Percentiles rank a stretch among this genome's conserved stretches.
Evolutionary conservation across 2,888 invertebrate genomes (phyloP).

Genomic region (Agriopis leucophaearia): DNA sequence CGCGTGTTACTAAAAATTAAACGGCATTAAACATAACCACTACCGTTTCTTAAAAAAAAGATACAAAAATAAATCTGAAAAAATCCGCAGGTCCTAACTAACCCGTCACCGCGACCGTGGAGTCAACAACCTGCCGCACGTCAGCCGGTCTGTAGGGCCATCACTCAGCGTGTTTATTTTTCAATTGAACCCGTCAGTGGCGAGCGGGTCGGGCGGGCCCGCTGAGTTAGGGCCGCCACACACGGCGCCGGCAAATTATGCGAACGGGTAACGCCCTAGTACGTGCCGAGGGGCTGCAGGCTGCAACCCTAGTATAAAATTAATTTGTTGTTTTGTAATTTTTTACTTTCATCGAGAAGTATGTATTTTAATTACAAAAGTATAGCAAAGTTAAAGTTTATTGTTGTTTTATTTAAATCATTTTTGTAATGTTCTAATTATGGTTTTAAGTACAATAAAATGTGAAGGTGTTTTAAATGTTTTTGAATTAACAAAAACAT

Average conservation of each 20-base stretch:
- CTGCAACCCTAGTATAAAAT: constrained; percentile 45
- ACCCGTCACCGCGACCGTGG: constrained; percentile 33
- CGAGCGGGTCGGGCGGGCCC: constrained; percentile 54
- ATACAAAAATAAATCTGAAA: constrained; percentile 7
- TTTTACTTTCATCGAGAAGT: constrained; percentile 23
- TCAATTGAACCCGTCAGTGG: constrained; percentile 82
- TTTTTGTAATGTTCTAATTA: too few species aligned
- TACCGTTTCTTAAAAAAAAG: constrained; percentile 27
- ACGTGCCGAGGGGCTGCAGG: constrained; percentile 41
- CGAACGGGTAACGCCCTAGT: constrained; percentile 51
- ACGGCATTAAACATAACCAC: constrained; percentile 6
- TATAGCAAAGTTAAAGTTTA: too few species aligned
- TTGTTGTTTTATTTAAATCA: too few species aligned
- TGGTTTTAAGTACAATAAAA: too few species aligned
- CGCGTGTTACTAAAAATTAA: constrained; percentile 2
- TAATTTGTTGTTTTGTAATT: constrained; percentile 25
- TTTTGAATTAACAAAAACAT: not conserved
- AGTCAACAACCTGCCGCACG: constrained; percentile 71
- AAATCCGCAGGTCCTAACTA: constrained; percentile 38
- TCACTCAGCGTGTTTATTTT: constrained; percentile 84
- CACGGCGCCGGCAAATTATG: constrained; percentile 81
- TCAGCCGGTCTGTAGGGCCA: constrained; percentile 64
- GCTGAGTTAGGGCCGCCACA: constrained; percentile 84
- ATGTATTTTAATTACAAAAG: too few species aligned
- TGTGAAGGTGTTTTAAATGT: not conserved